Evolutionary conservation across 2,888 invertebrate species (phyloP), one percentile per base, ranked within the genome.

Genomic region (Phalera bucephala): DNA sequence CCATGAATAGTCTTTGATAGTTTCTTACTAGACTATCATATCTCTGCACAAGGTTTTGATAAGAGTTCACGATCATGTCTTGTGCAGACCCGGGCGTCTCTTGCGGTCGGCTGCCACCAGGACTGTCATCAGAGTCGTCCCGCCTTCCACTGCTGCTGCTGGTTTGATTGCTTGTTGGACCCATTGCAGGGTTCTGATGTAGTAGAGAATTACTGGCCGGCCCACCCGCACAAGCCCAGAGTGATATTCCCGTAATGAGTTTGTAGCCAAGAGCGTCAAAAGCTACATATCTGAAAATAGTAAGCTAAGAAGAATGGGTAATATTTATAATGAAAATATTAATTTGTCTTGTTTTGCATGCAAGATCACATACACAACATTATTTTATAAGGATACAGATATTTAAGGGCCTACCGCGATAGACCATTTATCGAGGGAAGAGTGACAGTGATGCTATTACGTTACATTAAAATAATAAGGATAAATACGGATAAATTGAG

Each of bases 211-310:
- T 69, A 31, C 56, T 52, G 1, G 61, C 52, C n/a, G 47, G 20
- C 5, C 68, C 64, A 2, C 62, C 68, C 1, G 69, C 39, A 39
- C 62, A 72, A 23, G 73, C 54, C 76, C 83, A 81, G 9, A 88
- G 59, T 1, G 95, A 94, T 65, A 97, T 96, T 8, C 96, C 97
- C 1, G 97, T 96, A 64, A 96, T 95, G 25, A 97, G 80, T 78
- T 94, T 94, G 62, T 93, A 93, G 4, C 97, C 97, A 35, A 94
- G 83, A 27, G 93, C 92, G 77, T 96, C 96, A 77, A 97, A 97
- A 19, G 95, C 93, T 26, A 97, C 95, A 86, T 94, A 96, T 68
- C 96, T 95, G 80, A 31, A 88, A 88, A 29, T 38, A 10, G 42
- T 23, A 56, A 43, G 38, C 45, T 52, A 52, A 52, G 43, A 48